Base-by-base conservation (phyloP, 2,797 vertebrate species). In the Alectoris magna region DNA sequence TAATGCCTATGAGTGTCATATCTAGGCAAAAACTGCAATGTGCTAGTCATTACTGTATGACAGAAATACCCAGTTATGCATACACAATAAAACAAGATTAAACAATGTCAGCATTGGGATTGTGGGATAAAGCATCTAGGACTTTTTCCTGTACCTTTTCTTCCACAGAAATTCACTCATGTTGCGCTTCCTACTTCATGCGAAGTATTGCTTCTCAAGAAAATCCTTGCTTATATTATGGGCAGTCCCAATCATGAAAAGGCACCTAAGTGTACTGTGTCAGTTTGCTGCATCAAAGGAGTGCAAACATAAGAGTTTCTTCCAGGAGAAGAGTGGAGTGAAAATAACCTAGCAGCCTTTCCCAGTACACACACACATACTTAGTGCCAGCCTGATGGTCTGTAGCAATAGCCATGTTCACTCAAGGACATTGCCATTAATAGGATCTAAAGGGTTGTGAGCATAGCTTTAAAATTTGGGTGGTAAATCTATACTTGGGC, bases 21-120 rank as follows among this genome's bases (percentile, higher is more conserved):
- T 31, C 23, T 48, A 91, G 18, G 80, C 38, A 69, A 72, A 62
- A 92, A 49, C 26, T 72, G 17, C 63, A 59, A 53, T 74, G 22
- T 73, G 51, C 76, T 94, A 87, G 62, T 68, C 49, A 90, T 77
- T 59, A 85, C 53, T 74, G 87, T 43, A 39, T 78, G 62, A 84
- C 34, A 90, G 88, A 91, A 77, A 43, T 0, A 55, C 69, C 31
- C 77, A 72, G 77, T 89, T 83, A 39, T 69, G 51, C 36, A 29
- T 59, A 46, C 21, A 69, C 62, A 90, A 53, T 46, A 94, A 83
- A 66, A 75, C 14, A 66, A 77, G 22, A 17, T 49, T 71, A 69
- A 85, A 71, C 6, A 71, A n/a, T 62, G n/a, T 31, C 10, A 55
- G 21, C 41, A 66, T 91, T 81, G 63, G 49, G 49, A 83, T 29